Evolutionary conservation across 37 sponge, comb jelly and placozoan genomes (phyloP).

Genomic region (Chondrosia reniformis): DNA sequence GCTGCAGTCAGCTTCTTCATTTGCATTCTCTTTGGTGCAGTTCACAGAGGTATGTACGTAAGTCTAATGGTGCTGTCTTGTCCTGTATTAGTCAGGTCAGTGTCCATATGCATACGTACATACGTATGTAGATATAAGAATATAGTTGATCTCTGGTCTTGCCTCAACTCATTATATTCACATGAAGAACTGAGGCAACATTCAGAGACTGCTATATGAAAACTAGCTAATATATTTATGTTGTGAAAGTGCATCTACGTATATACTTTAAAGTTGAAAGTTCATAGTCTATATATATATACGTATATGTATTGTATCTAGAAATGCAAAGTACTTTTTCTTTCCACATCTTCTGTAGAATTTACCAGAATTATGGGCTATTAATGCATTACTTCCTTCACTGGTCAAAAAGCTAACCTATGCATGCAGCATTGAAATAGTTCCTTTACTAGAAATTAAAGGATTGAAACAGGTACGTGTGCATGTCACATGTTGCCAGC

Average conservation of each 20-base stretch:
- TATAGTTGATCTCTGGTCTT: background rate
- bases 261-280: too few species aligned
- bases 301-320: background rate
- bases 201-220: too few species aligned
- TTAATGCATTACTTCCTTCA: conserved; percentile 64
- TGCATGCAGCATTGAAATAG: conserved; percentile 58
- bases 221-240: too few species aligned
- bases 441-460: conserved; percentile 82
- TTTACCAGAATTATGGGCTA: conserved; percentile 78
- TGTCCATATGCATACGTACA: background rate
- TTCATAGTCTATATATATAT: background rate
- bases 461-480: conserved; percentile 78
- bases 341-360: conserved; percentile 40
- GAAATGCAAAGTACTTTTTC: too few species aligned
- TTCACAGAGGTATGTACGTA: conserved; percentile 63
- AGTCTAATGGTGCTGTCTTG: background rate
- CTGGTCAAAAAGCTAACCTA: conserved; percentile 65
- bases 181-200: too few species aligned
- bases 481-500: background rate
- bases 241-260: too few species aligned
- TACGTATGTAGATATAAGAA: background rate
- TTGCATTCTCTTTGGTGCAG: conserved; percentile 64
- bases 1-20: conserved; percentile 57
- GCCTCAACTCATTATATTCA: too few species aligned
- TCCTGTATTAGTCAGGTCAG: background rate